phyloP scores from a whole-genome alignment of 2,113 vertebrate genomes.

The Sorex araneus region DNA sequence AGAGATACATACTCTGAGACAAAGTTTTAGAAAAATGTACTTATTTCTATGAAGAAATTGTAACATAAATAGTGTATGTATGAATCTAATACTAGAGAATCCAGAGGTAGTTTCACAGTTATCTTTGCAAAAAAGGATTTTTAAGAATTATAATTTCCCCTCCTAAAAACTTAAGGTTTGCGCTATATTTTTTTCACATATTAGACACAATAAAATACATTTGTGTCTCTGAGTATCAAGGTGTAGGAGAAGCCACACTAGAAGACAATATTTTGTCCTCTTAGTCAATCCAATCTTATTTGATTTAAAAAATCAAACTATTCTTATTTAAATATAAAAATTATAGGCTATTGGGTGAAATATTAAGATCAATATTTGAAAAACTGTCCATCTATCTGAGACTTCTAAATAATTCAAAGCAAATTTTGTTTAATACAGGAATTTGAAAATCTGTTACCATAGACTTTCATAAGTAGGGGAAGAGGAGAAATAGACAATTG shows the following conservation, averaged over 20 bases:
- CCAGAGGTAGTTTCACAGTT: neutral
- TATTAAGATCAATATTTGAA: neutral
- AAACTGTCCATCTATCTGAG: neutral
- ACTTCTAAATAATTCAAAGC: neutral
- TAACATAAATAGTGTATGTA: constrained; percentile 70
- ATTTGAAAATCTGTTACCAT: constrained; percentile 57
- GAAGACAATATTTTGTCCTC: constrained; percentile 2
- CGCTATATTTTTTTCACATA: constrained; percentile 50
- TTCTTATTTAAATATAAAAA: neutral
- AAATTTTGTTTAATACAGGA: constrained; percentile 10
- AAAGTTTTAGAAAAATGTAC: constrained; percentile 57
- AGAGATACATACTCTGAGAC: constrained; percentile 58
- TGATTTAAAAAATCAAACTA: neutral
- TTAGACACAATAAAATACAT: constrained; percentile 57
- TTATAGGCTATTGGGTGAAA: neutral
- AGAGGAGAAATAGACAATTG: constrained; percentile 63
- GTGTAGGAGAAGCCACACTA: neutral
- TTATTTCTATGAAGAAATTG: constrained; percentile 64
- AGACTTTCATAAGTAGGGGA: constrained; percentile 63
- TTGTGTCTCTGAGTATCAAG: neutral
- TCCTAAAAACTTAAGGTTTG: constrained; percentile 18
- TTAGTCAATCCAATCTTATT: constrained; percentile 41
- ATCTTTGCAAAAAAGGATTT: constrained; percentile 14
- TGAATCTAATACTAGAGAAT: constrained; percentile 55
- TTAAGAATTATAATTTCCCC: constrained; percentile 28